Percentiles rank a stretch among this genome's conserved stretches.
These are phyloP conservation scores for Dioctria rufipes DNA, from an alignment of 2,888 invertebrate genomes.

Conservation along the genomic window DNA sequence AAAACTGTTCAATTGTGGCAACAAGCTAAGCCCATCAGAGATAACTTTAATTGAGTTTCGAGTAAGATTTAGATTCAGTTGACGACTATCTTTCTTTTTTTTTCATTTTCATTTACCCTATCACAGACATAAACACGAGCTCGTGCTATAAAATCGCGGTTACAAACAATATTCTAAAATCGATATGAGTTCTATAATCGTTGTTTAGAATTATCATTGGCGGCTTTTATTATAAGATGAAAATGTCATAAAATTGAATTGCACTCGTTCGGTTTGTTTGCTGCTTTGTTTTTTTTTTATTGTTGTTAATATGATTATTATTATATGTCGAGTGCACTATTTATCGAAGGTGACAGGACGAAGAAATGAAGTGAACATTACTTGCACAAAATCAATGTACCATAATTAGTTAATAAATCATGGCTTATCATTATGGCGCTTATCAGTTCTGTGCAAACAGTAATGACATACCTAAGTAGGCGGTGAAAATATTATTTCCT, in stretches of 20 bases:
- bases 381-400: constrained; percentile 57
- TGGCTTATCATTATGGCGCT: constrained; percentile 56
- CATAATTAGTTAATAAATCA: constrained; percentile 59
- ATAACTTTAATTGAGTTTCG: constrained; percentile 26
- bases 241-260: constrained; percentile 32
- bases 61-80: constrained; percentile 22
- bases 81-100: constrained; percentile 1
- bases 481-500: constrained; percentile 32
- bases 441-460: constrained; percentile 51
- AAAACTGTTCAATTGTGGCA: constrained; percentile 51
- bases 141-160: constrained; percentile 3
- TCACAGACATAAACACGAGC: neutral
- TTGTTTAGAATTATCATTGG: neutral
- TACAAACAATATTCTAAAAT: neutral
- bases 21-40: constrained; percentile 26
- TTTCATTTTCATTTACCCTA: too few species aligned
- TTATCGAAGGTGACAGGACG: constrained; percentile 15
- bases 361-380: neutral
- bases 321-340: constrained; percentile 10
- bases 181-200: constrained; percentile 13
- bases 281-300: neutral
- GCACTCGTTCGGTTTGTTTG: neutral
- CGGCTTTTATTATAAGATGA: constrained; percentile 8
- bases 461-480: constrained; percentile 33
- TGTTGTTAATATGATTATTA: neutral